A percentile compares a stretch with the other conserved stretches of the same genome.
Conservation (phyloP, 1,140 invertebrate genomes). For the Leptopilina boulardi region DNA sequence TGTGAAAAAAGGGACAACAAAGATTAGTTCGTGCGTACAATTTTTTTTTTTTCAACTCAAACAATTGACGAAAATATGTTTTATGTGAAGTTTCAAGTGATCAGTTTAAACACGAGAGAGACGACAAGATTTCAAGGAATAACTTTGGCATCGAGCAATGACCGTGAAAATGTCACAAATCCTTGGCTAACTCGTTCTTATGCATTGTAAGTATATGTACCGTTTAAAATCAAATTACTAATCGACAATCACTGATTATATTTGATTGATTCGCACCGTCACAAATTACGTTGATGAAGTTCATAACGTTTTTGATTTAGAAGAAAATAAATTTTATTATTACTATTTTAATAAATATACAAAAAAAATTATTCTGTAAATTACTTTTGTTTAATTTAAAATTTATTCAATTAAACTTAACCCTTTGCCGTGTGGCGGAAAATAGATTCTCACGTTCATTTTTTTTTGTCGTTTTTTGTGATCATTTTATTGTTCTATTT, state of each 20-base stretch:
- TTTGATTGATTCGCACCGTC: background rate
- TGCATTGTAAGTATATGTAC: background rate
- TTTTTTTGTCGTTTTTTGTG: too few species aligned
- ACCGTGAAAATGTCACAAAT: slow-evolving; percentile 7
- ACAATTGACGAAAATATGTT: background rate
- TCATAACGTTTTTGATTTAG: too few species aligned
- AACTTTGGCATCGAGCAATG: slow-evolving; percentile 13
- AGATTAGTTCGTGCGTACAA: background rate
- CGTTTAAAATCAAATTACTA: background rate
- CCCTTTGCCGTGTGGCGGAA: too few species aligned
- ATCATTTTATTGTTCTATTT: too few species aligned
- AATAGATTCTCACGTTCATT: too few species aligned
- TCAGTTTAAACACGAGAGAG: background rate
- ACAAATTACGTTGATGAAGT: too few species aligned
- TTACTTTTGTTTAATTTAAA: too few species aligned
- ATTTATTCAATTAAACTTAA: too few species aligned
- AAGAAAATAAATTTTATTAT: too few species aligned
- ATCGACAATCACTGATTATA: background rate
- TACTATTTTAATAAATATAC: too few species aligned
- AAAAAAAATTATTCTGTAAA: too few species aligned
- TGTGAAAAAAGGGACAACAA: background rate
- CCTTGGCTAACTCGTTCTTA: background rate
- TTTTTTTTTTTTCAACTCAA: background rate
- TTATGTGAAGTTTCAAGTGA: background rate
- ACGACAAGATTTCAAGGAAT: background rate